phyloP scores from a whole-genome alignment of 1,140 invertebrate genomes.

The Cydia amplana region DNA sequence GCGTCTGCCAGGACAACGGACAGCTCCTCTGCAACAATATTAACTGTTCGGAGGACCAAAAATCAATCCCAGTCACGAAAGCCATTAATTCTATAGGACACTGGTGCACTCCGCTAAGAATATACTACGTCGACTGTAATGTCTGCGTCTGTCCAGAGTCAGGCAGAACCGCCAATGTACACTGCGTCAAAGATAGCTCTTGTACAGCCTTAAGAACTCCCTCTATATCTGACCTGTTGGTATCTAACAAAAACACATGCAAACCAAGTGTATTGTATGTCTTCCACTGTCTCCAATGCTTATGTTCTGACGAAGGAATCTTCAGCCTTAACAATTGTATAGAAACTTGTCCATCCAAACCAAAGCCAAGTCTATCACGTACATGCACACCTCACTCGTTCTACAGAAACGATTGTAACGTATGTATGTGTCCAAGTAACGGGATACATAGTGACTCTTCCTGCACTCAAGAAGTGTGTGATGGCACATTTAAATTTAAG shows the following conservation, averaged over 20 bases:
- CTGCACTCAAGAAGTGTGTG: slow-evolving; percentile 51
- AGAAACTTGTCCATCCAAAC: slow-evolving; percentile 51
- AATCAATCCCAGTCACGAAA: slow-evolving; percentile 23
- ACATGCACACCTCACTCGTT: slow-evolving; percentile 56
- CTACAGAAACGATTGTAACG: slow-evolving; percentile 57
- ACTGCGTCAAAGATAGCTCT: slow-evolving; percentile 56
- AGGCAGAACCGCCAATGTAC: slow-evolving; percentile 50
- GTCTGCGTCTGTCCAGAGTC: slow-evolving; percentile 64
- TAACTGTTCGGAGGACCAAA: slow-evolving; percentile 42
- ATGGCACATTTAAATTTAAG: slow-evolving; percentile 34
- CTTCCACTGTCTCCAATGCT: slow-evolving; percentile 61
- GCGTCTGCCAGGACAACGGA: slow-evolving; percentile 59
- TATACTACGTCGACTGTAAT: slow-evolving; percentile 64
- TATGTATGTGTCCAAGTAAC: slow-evolving; percentile 59
- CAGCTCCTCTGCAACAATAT: slow-evolving; percentile 52
- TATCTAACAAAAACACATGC: slow-evolving; percentile 48
- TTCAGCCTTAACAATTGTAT: slow-evolving; percentile 59
- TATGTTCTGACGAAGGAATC: slow-evolving; percentile 60
- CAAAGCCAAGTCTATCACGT: slow-evolving; percentile 16
- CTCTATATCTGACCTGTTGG: slow-evolving; percentile 37
- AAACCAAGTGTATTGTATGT: slow-evolving; percentile 68
- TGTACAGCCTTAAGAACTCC: slow-evolving; percentile 43
- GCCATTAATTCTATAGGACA: slow-evolving; percentile 36
- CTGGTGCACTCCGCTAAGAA: slow-evolving; percentile 61
- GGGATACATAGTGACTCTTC: slow-evolving; percentile 46